Base-by-base conservation (phyloP, 2,113 vertebrate genomes). In the Tetrax tetrax region DNA sequence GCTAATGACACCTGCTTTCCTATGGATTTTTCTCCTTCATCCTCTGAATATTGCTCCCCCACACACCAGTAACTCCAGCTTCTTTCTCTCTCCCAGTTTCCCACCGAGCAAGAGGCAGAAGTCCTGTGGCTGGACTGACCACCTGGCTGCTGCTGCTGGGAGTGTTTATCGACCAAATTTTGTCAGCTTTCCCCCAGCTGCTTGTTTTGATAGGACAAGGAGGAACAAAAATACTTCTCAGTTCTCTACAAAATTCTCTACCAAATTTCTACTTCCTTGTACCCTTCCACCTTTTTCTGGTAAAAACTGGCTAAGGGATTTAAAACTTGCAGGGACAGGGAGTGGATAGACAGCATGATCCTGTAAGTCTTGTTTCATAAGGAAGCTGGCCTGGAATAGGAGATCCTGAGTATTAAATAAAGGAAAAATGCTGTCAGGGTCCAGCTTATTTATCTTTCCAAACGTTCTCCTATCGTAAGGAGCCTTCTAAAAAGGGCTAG, bases 1-100 rank as follows among this genome's bases (percentile, higher is more conserved):
- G 81, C 43, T 89, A 54, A 68, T 96, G 83, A 82, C 87, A 96
- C 77, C 80, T 94, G 79, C 77, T 93, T 89, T 78, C 86, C 82
- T 77, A 14, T 47, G 71, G 56, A 51, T 77, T 91, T 72, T 89
- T 71, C 38, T 92, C 41, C 51, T 86, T 70, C 45, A 18, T 37
- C n/a, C n/a, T 72, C 56, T 78, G 25, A 38, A 14, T 85, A 38
- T 69, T 53, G 12, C 57, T 72, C 20, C 57, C 7, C 18, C 38
- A n/a, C 25, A 25, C 38, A 33, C 59, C 78, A 68, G 41, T 7
- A 5, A 33, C 47, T 80, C 68, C 69, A 54, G 22, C 51, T 93
- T 90, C 54, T 85, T 88, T 48, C 9, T 77, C 16, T 81, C 43
- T 56, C 43, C 86, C 27, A 24, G 22, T 76, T 87, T 71, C 60